Percentiles rank a stretch among this genome's conserved stretches.
phyloP scores from a whole-genome alignment of 2,888 invertebrate species.

The Aproaerema taeniolella region DNA sequence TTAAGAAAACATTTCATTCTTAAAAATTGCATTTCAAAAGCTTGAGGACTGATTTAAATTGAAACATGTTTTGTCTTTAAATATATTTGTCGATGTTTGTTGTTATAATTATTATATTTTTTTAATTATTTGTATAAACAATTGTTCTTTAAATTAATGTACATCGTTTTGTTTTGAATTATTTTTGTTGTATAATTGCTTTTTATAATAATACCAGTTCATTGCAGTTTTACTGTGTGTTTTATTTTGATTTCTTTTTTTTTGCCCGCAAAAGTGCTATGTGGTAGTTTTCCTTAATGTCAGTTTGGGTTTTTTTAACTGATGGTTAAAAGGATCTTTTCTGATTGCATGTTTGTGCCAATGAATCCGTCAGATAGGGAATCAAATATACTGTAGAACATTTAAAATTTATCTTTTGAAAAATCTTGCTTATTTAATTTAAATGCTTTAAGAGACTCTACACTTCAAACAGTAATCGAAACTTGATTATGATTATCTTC shows the following conservation, averaged over 20 bases:
- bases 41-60: conserved; percentile 72
- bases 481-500: too few relatives aligned
- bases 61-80: conserved; percentile 76
- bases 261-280: conserved; percentile 61
- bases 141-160: conserved; percentile 87
- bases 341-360: conserved; percentile 62
- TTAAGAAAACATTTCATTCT: conserved; percentile 60
- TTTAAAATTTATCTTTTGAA: too few relatives aligned
- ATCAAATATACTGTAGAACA: too few relatives aligned
- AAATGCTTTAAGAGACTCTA: too few relatives aligned
- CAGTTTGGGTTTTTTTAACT: conserved; percentile 41
- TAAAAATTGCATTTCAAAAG: conserved; percentile 75
- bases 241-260: conserved; percentile 68
- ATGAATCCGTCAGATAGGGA: too few relatives aligned
- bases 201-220: conserved; percentile 85
- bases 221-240: conserved; percentile 82
- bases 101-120: conserved; percentile 80
- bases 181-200: conserved; percentile 86
- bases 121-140: conserved; percentile 83
- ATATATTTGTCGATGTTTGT: conserved; percentile 79
- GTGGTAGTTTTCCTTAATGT: conserved; percentile 37
- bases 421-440: too few relatives aligned
- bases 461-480: too few relatives aligned
- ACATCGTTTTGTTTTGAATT: conserved; percentile 87
- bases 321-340: conserved; percentile 39